A percentile compares a stretch with the other conserved stretches of the same genome.
Conservation (phyloP, 1,140 invertebrate species). For the Chlorops oryzae region DNA sequence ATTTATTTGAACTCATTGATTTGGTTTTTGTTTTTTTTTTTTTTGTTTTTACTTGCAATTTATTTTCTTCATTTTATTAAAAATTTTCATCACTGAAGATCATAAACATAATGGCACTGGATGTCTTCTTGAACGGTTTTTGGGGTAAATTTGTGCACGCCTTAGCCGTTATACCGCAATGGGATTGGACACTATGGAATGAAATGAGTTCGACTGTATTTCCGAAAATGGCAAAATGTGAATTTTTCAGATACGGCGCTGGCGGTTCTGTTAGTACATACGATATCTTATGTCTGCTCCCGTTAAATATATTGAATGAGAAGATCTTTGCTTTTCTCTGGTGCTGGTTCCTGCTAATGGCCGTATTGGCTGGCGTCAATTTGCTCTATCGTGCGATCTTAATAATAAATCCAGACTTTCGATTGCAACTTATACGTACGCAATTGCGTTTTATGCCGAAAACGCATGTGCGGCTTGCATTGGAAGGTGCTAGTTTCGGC, state of each 20-base stretch:
- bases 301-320: slow-evolving; percentile 72
- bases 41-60: not conserved
- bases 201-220: slow-evolving; percentile 59
- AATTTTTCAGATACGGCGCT: slow-evolving; percentile 58
- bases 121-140: slow-evolving; percentile 67
- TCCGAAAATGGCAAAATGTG: slow-evolving; percentile 77
- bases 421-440: slow-evolving; percentile 51
- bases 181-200: slow-evolving; percentile 42
- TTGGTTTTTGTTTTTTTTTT: not conserved
- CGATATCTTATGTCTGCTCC: slow-evolving; percentile 67
- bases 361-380: slow-evolving; percentile 56
- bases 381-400: slow-evolving; percentile 54
- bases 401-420: slow-evolving; percentile 30
- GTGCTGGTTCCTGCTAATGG: slow-evolving; percentile 72
- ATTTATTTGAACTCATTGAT: not conserved
- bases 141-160: slow-evolving; percentile 65
- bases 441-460: slow-evolving; percentile 37
- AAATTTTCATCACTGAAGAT: not conserved
- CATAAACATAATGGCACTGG: slow-evolving; percentile 57
- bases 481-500: slow-evolving; percentile 48
- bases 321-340: slow-evolving; percentile 74
- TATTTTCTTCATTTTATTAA: not conserved
- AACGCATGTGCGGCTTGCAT: slow-evolving; percentile 13
- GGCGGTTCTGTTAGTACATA: slow-evolving; percentile 55
- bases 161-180: slow-evolving; percentile 49